Conservation (phyloP, 2,113 vertebrate genomes). For the Phocoena phocoena region DNA sequence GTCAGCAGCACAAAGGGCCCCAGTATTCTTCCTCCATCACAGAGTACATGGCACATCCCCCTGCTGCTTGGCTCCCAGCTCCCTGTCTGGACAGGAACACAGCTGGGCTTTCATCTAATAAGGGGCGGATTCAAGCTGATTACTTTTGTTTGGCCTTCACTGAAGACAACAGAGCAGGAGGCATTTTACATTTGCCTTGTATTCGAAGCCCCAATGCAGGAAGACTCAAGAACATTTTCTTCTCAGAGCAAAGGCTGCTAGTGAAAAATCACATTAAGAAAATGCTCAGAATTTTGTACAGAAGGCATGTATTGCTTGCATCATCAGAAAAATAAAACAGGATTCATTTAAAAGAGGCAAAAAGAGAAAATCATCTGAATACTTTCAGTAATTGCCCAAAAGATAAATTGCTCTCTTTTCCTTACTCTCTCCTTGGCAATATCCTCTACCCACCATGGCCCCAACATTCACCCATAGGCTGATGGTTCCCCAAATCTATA, state of each 20-base stretch:
- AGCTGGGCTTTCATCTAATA: constrained; percentile 31
- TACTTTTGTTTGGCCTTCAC: constrained; percentile 25
- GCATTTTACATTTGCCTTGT: constrained; percentile 23
- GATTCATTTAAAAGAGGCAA: background rate
- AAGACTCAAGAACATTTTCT: constrained; percentile 35
- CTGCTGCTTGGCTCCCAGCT: background rate
- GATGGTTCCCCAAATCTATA: background rate
- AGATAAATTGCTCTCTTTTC: background rate
- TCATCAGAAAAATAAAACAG: background rate
- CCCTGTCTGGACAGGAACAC: background rate
- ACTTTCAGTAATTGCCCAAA: background rate
- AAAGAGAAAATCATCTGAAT: background rate
- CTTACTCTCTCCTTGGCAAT: background rate
- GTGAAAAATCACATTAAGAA: background rate
- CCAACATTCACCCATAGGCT: background rate
- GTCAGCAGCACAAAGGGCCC: constrained; percentile 10
- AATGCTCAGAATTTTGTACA: background rate
- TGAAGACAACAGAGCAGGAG: constrained; percentile 14
- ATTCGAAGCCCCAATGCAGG: background rate
- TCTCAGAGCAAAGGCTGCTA: background rate
- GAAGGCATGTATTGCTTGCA: background rate
- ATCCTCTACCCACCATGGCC: background rate
- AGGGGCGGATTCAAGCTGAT: background rate
- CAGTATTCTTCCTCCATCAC: background rate
- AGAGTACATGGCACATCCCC: background rate